Evolutionary conservation across 2,888 invertebrate species (phyloP), one percentile per base, ranked within the genome.

Genomic region (Dasysyrphus tricinctus): DNA sequence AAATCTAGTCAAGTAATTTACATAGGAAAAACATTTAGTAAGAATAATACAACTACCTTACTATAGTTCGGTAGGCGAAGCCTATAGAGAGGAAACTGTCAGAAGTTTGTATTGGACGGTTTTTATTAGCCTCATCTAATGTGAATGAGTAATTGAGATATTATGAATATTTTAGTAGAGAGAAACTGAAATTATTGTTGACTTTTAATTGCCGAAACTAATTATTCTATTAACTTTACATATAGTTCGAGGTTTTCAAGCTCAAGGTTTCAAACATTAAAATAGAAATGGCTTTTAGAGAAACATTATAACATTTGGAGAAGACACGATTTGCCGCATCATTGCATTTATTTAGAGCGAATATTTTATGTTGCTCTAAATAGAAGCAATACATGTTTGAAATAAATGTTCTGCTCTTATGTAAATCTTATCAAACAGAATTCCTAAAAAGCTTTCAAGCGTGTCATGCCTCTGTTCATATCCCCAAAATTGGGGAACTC

Each of bases 81-180:
- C 7, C 29, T 44, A 19, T 24, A 32, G 11, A 7, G 63, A 32
- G 24, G 42, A 61, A 77, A 51, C 39, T 49, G 49, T 67, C 79
- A 57, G 65, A 49, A 65, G 34, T 59, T n/a, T 63, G 8, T 29
- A 32, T 34, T 32, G 9, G 65, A 49, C 1, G 32, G 16, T 44
- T 74, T 74, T 54, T 65, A 75, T 44, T 14, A 16, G 61, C 74
- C 24, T 16, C 54, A 49, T 42, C 49, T 56, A 67, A 57, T 57
- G 65, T 32, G 47, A 44, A 73, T 54, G 39, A 54, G 69, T 80
- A 80, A 80, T 80, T 75, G 69, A 80, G 75, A 44, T 51, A 61
- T 75, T 75, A 61, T 34, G 49, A 42, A 16, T 34, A 65, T 47
- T 47, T 65, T 65, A 34, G 42, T 59, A 0, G 0, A 32, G 34